Base-by-base conservation (phyloP, 2,113 vertebrate genomes). In the Aythya baeri region DNA sequence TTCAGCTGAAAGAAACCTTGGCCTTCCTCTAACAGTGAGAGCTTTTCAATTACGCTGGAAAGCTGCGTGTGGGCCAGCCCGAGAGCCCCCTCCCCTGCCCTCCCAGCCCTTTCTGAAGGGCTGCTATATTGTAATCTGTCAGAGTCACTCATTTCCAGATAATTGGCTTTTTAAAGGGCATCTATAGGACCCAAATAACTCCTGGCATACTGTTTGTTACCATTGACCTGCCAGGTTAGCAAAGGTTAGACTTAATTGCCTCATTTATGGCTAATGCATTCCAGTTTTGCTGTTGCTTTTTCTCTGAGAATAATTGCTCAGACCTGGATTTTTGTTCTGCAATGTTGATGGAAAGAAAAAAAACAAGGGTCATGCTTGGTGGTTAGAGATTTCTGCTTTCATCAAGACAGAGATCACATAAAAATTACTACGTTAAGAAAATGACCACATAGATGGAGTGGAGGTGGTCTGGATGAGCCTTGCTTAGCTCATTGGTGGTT, bases 131-230 rank as follows among this genome's bases (percentile, higher is more conserved):
- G 96, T 97, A 93, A 61, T 95, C 79, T 95, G 94, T 96, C 94
- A 96, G 77, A 98, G 95, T 96, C 92, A 95, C 96, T 96, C 95
- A 95, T 97, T 98, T 96, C 78, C 92, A 89, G 91, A 83, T 97
- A 98, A 98, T 97, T 98, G 97, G 85, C 91, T 97, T 90, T 96
- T 91, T 94, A 98, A 98, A 98, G 97, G 94, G 91, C 95, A 96
- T 89, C 71, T 97, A 95, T 44, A 32, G 92, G 94, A 92, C 94
- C 94, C 97, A 98, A 97, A 96, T 97, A 97, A 97, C 96, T 97
- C 29, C 18, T 86, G 72, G 91, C 95, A 88, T 88, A 80, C 77
- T 89, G 82, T 94, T 95, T 94, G 85, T 87, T 87, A 82, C 88
- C 55, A 8, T 46, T 97, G 97, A 97, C 97, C 95, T 96, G 87